Conservation (phyloP, 1,140 invertebrate genomes). For the Bombus cullumanus region DNA sequence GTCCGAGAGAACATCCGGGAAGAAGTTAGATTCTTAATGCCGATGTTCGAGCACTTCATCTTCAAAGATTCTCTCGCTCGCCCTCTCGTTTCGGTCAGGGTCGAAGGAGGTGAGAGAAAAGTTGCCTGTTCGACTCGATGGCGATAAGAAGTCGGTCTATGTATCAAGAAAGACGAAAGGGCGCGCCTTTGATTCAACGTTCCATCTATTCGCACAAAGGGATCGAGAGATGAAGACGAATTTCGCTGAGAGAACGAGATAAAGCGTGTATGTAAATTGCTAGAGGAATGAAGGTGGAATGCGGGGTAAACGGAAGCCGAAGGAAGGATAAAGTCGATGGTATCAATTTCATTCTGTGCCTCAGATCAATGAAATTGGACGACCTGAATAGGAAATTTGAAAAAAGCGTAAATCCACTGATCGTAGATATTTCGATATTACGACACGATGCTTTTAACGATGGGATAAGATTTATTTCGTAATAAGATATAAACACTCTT, state of each 20-base stretch:
- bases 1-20: conserved; percentile 52
- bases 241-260: conserved; percentile 9
- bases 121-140: neutral
- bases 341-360: neutral
- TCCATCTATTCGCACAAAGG: conserved; percentile 11
- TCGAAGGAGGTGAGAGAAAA: neutral
- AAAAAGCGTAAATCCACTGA: neutral
- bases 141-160: conserved; percentile 14
- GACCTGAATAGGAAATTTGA: neutral
- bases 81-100: conserved; percentile 15
- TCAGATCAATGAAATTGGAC: neutral
- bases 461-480: neutral
- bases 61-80: conserved; percentile 39
- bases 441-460: neutral
- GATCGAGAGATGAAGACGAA: conserved; percentile 7
- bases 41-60: conserved; percentile 61
- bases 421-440: neutral
- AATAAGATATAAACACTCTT: neutral
- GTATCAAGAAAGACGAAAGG: neutral
- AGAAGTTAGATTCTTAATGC: conserved; percentile 65
- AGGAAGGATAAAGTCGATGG: neutral
- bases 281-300: neutral
- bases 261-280: conserved; percentile 27
- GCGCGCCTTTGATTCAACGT: neutral
- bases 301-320: neutral